These are phyloP conservation scores for Noctua comes DNA, from an alignment of 2,888 invertebrate species.

Conservation along the genomic window DNA sequence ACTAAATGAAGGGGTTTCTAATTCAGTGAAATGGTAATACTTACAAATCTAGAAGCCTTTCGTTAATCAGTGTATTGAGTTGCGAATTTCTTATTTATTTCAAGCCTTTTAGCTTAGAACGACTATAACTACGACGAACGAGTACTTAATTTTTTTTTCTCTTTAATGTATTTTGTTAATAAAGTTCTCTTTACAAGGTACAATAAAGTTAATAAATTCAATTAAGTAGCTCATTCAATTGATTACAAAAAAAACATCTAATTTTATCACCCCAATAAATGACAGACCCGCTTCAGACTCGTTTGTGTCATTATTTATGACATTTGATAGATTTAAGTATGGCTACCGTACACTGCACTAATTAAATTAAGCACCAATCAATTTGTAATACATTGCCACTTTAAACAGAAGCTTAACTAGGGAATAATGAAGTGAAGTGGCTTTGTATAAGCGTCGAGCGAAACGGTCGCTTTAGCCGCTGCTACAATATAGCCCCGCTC, in stretches of 20 bases:
- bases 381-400: constrained; percentile 47
- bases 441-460: constrained; percentile 38
- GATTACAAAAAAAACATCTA: constrained; percentile 52
- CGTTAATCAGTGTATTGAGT: constrained; percentile 68
- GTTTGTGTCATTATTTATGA: constrained; percentile 65
- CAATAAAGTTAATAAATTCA: constrained; percentile 64
- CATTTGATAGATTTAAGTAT: constrained; percentile 56
- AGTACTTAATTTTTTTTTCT: background rate
- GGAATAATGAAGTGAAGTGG: constrained; percentile 39
- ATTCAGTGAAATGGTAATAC: constrained; percentile 83
- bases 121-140: too few relatives aligned
- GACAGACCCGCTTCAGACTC: constrained; percentile 55
- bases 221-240: constrained; percentile 60
- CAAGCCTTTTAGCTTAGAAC: background rate
- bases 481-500: constrained; percentile 54
- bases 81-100: constrained; percentile 51
- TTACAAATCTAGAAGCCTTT: constrained; percentile 72
- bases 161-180: background rate
- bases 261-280: constrained; percentile 65
- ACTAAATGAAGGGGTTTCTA: constrained; percentile 86
- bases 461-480: constrained; percentile 35
- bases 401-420: constrained; percentile 24
- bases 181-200: constrained; percentile 41
- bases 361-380: constrained; percentile 45
- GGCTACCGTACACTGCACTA: constrained; percentile 50